These are phyloP conservation scores for Crossaster papposus DNA, from an alignment of 53 echinoderm and acorn worm species.

Conservation along the genomic window DNA sequence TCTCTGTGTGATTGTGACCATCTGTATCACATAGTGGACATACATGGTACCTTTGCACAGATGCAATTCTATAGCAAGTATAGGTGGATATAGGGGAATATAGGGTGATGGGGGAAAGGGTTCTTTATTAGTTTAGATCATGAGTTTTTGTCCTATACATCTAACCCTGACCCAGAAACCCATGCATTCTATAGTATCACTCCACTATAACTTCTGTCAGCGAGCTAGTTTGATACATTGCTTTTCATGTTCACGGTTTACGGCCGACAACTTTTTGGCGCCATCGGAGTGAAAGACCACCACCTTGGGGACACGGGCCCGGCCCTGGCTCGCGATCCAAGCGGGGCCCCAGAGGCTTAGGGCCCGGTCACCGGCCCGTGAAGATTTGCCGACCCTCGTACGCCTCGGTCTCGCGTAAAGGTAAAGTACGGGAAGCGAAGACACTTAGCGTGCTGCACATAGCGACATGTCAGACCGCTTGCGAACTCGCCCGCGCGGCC, in stretches of 20 bases:
- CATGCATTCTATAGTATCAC: neutral
- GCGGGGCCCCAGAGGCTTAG: conserved; percentile 15
- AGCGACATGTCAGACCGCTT: neutral
- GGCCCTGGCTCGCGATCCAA: conserved; percentile 2
- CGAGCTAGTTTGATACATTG: conserved; percentile 34
- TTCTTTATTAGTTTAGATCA: neutral
- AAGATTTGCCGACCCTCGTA: neutral
- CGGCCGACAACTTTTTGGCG: conserved; percentile 65
- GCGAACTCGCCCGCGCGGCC: conserved; percentile 27
- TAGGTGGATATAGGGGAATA: no score
- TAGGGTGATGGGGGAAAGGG: neutral
- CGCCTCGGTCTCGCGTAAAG: neutral
- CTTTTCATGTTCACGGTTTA: conserved; percentile 62
- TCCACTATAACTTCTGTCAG: conserved; percentile 23
- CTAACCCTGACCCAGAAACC: conserved; percentile 44
- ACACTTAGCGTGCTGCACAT: neutral
- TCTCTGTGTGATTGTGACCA: no score
- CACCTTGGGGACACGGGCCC: conserved; percentile 35
- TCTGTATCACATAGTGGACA: no score
- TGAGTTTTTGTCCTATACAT: neutral
- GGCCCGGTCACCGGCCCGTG: conserved; percentile 27
- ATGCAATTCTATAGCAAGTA: neutral
- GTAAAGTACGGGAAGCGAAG: neutral
- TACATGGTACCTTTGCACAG: neutral
- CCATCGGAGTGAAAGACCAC: conserved; percentile 59